A percentile compares a stretch with the other conserved stretches of the same genome.
Conservation (phyloP, 1,140 invertebrate genomes). For the Psix sp. region DNA sequence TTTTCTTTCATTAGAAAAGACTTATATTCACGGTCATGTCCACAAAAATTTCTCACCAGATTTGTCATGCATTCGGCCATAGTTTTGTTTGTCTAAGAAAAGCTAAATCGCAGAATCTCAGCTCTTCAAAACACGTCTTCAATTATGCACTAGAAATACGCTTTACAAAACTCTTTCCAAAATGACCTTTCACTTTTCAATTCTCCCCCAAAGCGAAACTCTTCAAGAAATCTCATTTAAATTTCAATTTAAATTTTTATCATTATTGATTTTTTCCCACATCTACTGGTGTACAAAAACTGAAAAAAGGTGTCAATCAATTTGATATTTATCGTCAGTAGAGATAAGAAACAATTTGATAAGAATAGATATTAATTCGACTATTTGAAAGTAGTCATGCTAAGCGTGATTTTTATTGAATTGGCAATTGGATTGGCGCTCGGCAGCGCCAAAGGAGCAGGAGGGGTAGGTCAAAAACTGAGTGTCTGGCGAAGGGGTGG, state of each 20-base stretch:
- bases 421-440: constrained; percentile 37
- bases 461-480: constrained; percentile 27
- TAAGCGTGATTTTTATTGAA: constrained; percentile 58
- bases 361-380: constrained; percentile 54
- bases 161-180: too few relatives aligned
- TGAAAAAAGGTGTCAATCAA: constrained; percentile 37
- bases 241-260: too few relatives aligned
- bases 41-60: constrained; percentile 30
- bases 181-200: too few relatives aligned
- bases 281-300: too few relatives aligned
- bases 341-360: constrained; percentile 53
- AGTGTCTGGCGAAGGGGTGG: constrained; percentile 43
- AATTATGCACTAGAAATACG: too few relatives aligned
- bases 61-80: constrained; percentile 32
- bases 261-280: too few relatives aligned
- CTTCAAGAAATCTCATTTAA: too few relatives aligned
- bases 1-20: constrained; percentile 31
- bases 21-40: constrained; percentile 44
- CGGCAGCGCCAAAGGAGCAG: background rate
- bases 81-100: constrained; percentile 3
- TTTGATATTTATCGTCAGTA: constrained; percentile 30
- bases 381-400: constrained; percentile 54
- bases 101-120: background rate
- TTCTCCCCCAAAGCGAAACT: too few relatives aligned
- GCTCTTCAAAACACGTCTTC: too few relatives aligned